These are phyloP conservation scores for Desmophyllum pertusum DNA, from an alignment of 92 coral and sea anemone genomes.

Conservation along the genomic window DNA sequence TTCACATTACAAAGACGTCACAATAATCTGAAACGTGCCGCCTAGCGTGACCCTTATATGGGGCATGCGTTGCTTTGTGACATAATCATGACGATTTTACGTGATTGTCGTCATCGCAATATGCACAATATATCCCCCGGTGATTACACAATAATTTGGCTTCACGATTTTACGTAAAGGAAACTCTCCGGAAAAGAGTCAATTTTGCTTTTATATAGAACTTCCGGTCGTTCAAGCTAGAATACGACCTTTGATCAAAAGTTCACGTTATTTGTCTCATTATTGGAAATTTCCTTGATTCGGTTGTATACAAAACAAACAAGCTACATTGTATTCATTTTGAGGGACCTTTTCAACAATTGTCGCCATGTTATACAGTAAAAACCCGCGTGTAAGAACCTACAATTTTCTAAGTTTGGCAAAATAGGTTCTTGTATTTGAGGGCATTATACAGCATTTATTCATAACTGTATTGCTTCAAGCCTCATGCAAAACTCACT, in stretches of 20 bases:
- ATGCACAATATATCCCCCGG: neutral
- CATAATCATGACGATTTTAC: neutral
- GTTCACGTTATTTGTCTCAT: too few species aligned
- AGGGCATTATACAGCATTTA: too few species aligned
- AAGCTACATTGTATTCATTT: too few species aligned
- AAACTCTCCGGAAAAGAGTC: neutral
- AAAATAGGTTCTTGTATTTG: too few species aligned
- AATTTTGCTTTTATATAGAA: neutral
- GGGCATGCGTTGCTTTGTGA: neutral
- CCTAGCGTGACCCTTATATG: neutral
- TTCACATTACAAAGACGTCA: neutral
- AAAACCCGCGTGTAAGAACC: too few species aligned
- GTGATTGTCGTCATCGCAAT: neutral
- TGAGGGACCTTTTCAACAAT: too few species aligned
- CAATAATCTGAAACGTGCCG: neutral
- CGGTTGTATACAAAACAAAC: too few species aligned
- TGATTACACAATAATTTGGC: neutral
- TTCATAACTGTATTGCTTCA: too few species aligned
- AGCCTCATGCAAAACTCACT: too few species aligned
- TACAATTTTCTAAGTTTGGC: too few species aligned
- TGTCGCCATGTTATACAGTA: too few species aligned
- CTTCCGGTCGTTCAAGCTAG: neutral
- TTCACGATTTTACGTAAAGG: neutral
- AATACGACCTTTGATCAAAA: neutral
- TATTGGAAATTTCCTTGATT: too few species aligned